Percentiles rank a stretch among this genome's conserved stretches.
Evolutionary conservation across 2,113 vertebrate species (phyloP).

Genomic region (Ictidomys tridecemlineatus): DNA sequence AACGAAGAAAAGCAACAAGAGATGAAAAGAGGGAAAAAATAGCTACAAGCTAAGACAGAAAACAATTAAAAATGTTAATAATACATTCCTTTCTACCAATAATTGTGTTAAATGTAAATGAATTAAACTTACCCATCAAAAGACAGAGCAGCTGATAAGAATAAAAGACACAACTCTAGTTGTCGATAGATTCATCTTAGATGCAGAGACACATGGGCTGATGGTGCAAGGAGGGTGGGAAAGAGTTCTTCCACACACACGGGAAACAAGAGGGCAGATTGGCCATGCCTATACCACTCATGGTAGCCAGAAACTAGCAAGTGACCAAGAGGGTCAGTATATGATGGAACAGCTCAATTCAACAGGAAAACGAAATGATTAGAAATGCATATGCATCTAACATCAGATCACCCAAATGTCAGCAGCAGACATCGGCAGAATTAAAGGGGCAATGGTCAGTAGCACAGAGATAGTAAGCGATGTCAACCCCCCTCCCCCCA

Average conservation of each 20-base stretch:
- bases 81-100: not conserved
- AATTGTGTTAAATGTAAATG: too few relatives aligned
- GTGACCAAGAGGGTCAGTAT: not conserved
- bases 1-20: not conserved
- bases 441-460: not conserved
- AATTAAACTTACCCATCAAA: not conserved
- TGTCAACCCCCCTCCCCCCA: not conserved
- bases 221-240: too few relatives aligned
- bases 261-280: fast-evolving
- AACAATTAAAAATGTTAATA: not conserved
- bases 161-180: fast-evolving
- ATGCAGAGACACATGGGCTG: fast-evolving
- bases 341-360: fast-evolving
- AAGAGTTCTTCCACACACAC: fast-evolving
- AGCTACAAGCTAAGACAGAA: not conserved
- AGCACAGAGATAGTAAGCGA: too few relatives aligned
- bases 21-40: not conserved
- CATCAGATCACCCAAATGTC: not conserved
- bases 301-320: not conserved
- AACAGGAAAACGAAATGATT: too few relatives aligned
- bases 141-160: not conserved
- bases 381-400: not conserved
- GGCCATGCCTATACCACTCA: too few relatives aligned
- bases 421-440: not conserved
- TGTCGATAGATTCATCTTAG: fast-evolving